A percentile compares a stretch with the other conserved stretches of the same genome.
Conservation (phyloP, 2,797 vertebrate species). For the Limnodromus scolopaceus region DNA sequence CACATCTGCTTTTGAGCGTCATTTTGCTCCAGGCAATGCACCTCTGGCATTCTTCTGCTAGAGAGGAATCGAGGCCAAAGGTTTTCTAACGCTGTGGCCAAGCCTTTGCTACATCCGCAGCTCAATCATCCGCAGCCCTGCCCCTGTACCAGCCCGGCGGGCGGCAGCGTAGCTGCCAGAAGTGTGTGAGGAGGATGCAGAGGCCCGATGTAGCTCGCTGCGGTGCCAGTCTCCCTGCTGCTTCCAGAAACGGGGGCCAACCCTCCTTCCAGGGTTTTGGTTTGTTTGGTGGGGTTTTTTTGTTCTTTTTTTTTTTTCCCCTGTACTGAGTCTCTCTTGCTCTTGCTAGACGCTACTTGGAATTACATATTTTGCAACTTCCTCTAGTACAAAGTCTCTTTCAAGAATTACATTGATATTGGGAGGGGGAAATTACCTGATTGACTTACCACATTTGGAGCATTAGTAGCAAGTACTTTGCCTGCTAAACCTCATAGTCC, state of each 20-base stretch:
- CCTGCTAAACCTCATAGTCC: background rate
- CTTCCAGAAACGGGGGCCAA: background rate
- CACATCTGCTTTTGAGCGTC: background rate
- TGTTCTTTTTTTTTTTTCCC: fast-evolving
- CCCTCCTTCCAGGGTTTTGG: background rate
- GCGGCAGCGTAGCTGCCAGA: background rate
- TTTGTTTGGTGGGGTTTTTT: too few relatives aligned
- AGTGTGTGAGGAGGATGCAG: fast-evolving
- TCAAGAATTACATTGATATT: background rate
- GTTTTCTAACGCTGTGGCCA: background rate
- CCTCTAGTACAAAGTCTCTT: background rate
- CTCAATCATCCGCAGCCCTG: background rate
- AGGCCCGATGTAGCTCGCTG: fast-evolving
- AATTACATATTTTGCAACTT: background rate
- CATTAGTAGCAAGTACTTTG: background rate
- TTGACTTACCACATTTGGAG: background rate
- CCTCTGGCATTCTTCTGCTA: background rate
- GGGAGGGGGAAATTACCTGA: background rate
- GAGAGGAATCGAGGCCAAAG: background rate
- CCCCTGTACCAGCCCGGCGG: fast-evolving
- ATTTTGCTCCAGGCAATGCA: background rate
- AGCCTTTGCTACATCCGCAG: background rate
- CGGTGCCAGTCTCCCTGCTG: background rate
- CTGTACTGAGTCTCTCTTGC: background rate
- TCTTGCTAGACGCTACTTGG: background rate